A percentile compares a stretch with the other conserved stretches of the same genome.
These are phyloP conservation scores for Alethe castanea DNA, from an alignment of 2,113 vertebrate species.

Conservation along the genomic window DNA sequence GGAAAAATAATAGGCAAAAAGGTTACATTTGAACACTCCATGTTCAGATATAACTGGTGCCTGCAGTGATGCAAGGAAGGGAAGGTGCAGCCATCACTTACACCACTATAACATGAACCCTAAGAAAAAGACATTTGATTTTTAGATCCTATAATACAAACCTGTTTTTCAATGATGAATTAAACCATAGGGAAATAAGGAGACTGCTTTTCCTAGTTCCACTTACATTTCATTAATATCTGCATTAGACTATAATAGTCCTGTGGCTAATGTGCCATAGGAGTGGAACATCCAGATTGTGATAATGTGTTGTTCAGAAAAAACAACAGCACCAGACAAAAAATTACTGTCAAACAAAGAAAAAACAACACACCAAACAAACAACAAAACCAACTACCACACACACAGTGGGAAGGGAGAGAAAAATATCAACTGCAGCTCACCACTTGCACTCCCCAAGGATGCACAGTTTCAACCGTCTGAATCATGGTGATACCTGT, in stretches of 20 bases:
- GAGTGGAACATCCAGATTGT: background rate
- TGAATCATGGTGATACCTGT: background rate
- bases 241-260: background rate
- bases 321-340: background rate
- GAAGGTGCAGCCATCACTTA: background rate
- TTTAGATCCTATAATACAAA: background rate
- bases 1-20: background rate
- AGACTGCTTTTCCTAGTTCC: background rate
- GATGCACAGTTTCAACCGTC: rapidly evolving
- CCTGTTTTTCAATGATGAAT: background rate
- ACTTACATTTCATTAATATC: background rate
- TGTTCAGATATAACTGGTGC: rapidly evolving
- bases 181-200: background rate
- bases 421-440: background rate
- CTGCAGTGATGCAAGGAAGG: background rate
- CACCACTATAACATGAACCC: background rate
- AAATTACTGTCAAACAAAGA: background rate
- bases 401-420: background rate
- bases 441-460: background rate
- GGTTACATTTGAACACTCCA: background rate
- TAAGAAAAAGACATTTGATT: background rate
- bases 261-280: background rate
- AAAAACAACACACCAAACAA: background rate
- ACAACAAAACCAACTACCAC: background rate
- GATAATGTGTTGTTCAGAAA: background rate